Evolutionary conservation across 2,888 invertebrate genomes (phyloP), one percentile per base, ranked within the genome.

Genomic region (Crematogaster levior): DNA sequence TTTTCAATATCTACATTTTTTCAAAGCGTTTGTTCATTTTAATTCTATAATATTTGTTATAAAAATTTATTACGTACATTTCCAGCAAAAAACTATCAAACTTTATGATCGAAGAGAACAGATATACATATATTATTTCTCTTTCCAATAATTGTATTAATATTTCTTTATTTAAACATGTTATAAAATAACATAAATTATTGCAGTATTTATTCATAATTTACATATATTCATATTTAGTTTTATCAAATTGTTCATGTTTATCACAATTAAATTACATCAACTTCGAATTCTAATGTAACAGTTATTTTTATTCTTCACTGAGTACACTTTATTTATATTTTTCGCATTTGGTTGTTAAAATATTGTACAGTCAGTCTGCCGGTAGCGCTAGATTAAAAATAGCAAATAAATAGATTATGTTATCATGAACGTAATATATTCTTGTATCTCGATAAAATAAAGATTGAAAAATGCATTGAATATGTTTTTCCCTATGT

Each of bases 381-480:
- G n/a, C 10, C 3, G 15, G 34, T 37, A 21, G 5, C 3, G n/a
- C 7, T 15, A 15, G 9, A 40, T 63, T 40, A 63, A 63, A 63
- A 63, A 40, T 40, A 63, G 21, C 37, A 37, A 61, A 37, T 21
- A 24, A 63, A 24, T 40, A 21, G 34, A 37, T 7, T 40, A 10
- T 21, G 15, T 37, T n/a, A 60, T 61, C 37, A 6, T 15, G 24
- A 21, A 12, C 4, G 15, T n/a, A n/a, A n/a, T 15, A 15, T 9
- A 68, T n/a, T n/a, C n/a, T 30, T 66, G 12, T n/a, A 15, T n/a
- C 21, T 53, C 5, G 37, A 37, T 53, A 37, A 73, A 58, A 58
- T 18, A 72, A 40, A 40, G 9, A n/a, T 37, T 15, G 2, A 27
- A 27, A 37, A 56, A 12, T 6, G 21, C 21, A 21, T 12, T 5